These are phyloP conservation scores for Macaria liturata DNA, from an alignment of 2,888 invertebrate genomes.

Conservation along the genomic window DNA sequence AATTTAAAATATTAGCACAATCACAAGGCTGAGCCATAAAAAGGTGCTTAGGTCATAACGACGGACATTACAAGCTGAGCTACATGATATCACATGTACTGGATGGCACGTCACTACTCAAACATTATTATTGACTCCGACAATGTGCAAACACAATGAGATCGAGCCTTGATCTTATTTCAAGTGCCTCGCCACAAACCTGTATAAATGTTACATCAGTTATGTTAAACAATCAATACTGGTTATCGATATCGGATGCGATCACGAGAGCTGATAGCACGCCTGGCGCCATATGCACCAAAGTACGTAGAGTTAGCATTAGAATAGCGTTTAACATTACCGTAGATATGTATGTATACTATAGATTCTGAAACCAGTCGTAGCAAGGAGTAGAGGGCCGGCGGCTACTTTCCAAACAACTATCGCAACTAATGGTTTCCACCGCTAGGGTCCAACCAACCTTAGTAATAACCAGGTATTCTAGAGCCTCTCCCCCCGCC, in stretches of 20 bases:
- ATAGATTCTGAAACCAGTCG: constrained; percentile 16
- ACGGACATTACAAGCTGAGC: constrained; percentile 26
- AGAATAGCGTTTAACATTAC: constrained; percentile 4
- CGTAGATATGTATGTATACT: not conserved
- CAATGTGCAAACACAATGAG: too few species aligned
- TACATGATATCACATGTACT: too few species aligned
- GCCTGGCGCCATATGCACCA: not conserved
- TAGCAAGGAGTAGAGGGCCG: not conserved
- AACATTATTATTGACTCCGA: too few species aligned
- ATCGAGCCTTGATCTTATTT: too few species aligned
- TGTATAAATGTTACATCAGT: constrained; percentile 4
- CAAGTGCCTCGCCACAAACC: too few species aligned
- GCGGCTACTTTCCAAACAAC: constrained; percentile 28
- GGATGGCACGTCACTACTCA: too few species aligned
- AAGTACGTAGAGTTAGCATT: constrained; percentile 3
- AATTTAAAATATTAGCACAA: constrained; percentile 9
- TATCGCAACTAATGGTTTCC: constrained; percentile 14
- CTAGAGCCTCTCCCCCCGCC: too few species aligned
- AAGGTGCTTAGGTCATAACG: constrained; percentile 22
- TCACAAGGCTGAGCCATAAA: constrained; percentile 22
- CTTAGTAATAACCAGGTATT: too few species aligned
- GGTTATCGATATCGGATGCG: constrained; percentile 24
- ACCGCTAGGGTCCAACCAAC: too few species aligned
- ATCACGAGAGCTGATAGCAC: not conserved
- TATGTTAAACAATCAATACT: constrained; percentile 19